phyloP scores from a whole-genome alignment of 2,888 invertebrate genomes.

The Hirudinaria manillensis region DNA sequence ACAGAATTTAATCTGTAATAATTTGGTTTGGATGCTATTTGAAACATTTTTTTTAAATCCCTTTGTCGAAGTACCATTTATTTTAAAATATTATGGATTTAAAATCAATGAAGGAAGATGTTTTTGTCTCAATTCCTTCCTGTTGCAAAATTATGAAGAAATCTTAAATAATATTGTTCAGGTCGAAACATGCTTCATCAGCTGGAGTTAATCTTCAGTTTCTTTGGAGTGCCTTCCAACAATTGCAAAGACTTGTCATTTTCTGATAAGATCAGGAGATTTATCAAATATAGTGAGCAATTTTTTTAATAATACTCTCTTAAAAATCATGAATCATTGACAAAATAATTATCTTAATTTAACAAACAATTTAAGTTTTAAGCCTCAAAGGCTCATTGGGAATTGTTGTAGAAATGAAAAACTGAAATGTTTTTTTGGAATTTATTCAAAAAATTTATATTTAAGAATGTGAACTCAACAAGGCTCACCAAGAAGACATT shows the following conservation, averaged over 20 bases:
- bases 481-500: not conserved
- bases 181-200: slow-evolving; percentile 51
- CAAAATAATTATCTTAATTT: not conserved
- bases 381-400: not conserved
- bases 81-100: not conserved
- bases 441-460: not conserved
- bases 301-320: not conserved
- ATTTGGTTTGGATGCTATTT: not conserved
- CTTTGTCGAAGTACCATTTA: too few species aligned
- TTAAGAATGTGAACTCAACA: slow-evolving; percentile 7
- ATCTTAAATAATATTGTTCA: slow-evolving; percentile 36
- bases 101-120: too few species aligned
- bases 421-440: not conserved
- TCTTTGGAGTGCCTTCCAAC: slow-evolving; percentile 54
- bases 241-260: slow-evolving; percentile 47
- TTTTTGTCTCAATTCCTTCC: not conserved
- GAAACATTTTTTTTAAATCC: not conserved
- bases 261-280: slow-evolving; percentile 51
- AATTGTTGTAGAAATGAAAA: not conserved
- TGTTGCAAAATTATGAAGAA: not conserved
- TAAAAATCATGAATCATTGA: not conserved
- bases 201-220: slow-evolving; percentile 54
- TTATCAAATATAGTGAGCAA: slow-evolving; percentile 45
- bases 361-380: too few species aligned
- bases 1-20: not conserved